phyloP scores from a whole-genome alignment of 2,888 invertebrate species.

The Spodoptera exigua region DNA sequence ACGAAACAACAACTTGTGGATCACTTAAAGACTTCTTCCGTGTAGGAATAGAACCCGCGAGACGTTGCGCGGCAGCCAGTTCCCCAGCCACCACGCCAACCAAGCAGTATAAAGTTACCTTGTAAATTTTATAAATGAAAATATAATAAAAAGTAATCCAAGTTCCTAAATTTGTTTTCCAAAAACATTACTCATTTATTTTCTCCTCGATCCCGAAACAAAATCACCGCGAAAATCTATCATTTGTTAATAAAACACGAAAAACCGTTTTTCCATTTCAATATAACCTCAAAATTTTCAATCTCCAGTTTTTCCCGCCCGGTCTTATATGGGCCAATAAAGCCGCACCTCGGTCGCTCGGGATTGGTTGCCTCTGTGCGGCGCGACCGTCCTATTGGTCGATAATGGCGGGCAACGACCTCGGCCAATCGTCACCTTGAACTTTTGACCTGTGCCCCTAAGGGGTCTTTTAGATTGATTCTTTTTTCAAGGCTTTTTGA shows the following conservation, averaged over 20 bases:
- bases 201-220: constrained; percentile 7
- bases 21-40: too few relatives aligned
- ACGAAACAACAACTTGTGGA: too few relatives aligned
- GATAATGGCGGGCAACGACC: constrained; percentile 62
- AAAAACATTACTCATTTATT: constrained; percentile 9
- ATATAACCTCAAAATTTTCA: constrained; percentile 53
- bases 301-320: constrained; percentile 50
- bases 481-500: constrained; percentile 25
- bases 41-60: too few relatives aligned
- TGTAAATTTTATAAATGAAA: background rate
- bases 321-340: constrained; percentile 60
- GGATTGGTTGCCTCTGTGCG: constrained; percentile 64
- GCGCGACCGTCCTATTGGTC: constrained; percentile 64
- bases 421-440: constrained; percentile 67
- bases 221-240: constrained; percentile 18
- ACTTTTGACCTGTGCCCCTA: constrained; percentile 58
- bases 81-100: too few relatives aligned
- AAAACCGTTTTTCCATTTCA: constrained; percentile 48
- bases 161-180: too few relatives aligned
- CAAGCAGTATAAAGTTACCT: too few relatives aligned
- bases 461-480: constrained; percentile 47
- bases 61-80: too few relatives aligned
- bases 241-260: constrained; percentile 26
- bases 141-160: background rate
- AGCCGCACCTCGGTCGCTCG: constrained; percentile 42